A percentile compares a stretch with the other conserved stretches of the same genome.
Evolutionary conservation across 2,113 vertebrate genomes (phyloP).

Genomic region (Saiga tatarica): DNA sequence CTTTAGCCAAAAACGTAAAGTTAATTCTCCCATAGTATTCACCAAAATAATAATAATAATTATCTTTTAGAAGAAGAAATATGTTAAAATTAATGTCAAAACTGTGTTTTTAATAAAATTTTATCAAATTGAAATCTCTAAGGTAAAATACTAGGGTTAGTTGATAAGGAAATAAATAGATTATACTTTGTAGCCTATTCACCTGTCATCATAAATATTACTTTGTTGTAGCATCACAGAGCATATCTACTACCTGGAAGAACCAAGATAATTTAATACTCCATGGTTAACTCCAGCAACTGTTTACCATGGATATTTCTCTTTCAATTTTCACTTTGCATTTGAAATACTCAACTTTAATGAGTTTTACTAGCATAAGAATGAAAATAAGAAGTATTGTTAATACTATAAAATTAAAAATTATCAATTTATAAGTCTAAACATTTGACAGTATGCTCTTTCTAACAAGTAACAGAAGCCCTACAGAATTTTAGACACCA

Average conservation of each 20-base stretch:
- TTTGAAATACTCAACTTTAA: background rate
- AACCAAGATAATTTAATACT: background rate
- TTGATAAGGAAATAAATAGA: background rate
- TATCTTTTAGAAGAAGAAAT: background rate
- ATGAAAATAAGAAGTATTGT: background rate
- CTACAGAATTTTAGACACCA: background rate
- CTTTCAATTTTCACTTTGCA: background rate
- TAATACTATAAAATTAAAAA: background rate
- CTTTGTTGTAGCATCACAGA: background rate
- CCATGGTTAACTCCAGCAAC: background rate
- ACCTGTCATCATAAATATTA: background rate
- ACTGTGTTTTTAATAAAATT: background rate
- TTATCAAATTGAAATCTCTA: background rate
- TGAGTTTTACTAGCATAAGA: background rate
- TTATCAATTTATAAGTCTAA: background rate
- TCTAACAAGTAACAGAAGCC: conserved; percentile 9
- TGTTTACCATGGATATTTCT: background rate
- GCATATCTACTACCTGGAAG: background rate
- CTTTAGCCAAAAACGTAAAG: background rate
- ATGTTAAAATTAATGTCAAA: conserved; percentile 1
- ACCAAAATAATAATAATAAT: background rate
- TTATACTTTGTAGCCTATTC: background rate
- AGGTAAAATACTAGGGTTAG: background rate
- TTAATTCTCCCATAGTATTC: background rate
- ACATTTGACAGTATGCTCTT: background rate